A percentile compares a stretch with the other conserved stretches of the same genome.
Evolutionary conservation across 2,113 vertebrate genomes (phyloP).

Genomic region (Cololabis saira): DNA sequence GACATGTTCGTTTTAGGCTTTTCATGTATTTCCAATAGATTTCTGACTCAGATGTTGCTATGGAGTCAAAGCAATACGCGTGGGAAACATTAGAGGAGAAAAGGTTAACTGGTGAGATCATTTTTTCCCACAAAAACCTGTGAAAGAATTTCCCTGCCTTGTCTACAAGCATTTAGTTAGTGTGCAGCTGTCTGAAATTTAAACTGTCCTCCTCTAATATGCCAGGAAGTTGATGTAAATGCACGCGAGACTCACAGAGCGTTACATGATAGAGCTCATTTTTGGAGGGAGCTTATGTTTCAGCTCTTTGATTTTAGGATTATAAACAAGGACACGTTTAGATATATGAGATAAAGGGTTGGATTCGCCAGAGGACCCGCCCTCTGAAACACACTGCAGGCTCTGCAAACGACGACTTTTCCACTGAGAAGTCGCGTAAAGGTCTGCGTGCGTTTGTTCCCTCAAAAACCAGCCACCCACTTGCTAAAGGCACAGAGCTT

Average conservation of each 20-base stretch:
- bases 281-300: conserved; percentile 35
- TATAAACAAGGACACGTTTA: conserved; percentile 16
- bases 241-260: conserved; percentile 12
- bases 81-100: too few species aligned
- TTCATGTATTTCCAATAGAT: conserved; percentile 6
- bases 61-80: conserved; percentile 14
- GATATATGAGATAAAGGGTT: conserved; percentile 5
- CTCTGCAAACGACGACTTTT: conserved; percentile 32
- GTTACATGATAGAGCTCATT: neutral
- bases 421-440: conserved; percentile 47
- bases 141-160: conserved; percentile 4
- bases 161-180: conserved; percentile 2
- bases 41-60: conserved; percentile 28
- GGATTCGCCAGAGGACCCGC: conserved; percentile 13
- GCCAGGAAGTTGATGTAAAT: conserved; percentile 25
- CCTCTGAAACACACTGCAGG: conserved; percentile 8
- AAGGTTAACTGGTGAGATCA: neutral
- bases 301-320: conserved; percentile 23
- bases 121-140: neutral
- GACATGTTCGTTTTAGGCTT: conserved; percentile 9
- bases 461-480: conserved; percentile 60
- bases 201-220: conserved; percentile 20
- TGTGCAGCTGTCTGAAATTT: conserved; percentile 48
- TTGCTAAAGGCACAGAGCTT: conserved; percentile 87
- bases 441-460: conserved; percentile 55